Conservation (phyloP, 2,113 vertebrate species). For the Sylvietta virens region DNA sequence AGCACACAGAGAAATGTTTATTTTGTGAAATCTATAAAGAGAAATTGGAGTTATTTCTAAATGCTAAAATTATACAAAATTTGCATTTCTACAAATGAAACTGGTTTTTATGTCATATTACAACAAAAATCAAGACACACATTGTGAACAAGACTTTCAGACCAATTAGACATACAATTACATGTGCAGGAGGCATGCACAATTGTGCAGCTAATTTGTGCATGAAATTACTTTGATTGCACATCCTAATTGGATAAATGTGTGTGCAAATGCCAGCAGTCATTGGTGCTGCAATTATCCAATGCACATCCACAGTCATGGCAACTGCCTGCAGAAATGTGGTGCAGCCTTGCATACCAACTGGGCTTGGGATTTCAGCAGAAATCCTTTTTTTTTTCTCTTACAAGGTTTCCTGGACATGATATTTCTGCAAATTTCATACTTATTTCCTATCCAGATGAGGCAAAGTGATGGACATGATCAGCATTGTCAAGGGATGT, state of each 20-base stretch:
- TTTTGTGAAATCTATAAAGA: background rate
- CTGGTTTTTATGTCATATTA: background rate
- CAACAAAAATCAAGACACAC: slow-evolving; percentile 31
- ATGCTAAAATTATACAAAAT: background rate
- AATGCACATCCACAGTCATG: slow-evolving; percentile 7
- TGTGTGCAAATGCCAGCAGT: slow-evolving; percentile 59
- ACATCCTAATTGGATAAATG: slow-evolving; percentile 63
- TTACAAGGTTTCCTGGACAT: background rate
- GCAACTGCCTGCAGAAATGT: slow-evolving; percentile 32
- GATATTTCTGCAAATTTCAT: background rate
- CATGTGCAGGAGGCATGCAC: slow-evolving; percentile 44
- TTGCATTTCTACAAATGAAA: background rate
- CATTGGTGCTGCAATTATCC: slow-evolving; percentile 47
- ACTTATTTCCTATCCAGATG: background rate
- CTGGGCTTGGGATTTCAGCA: background rate
- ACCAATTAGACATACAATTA: slow-evolving; percentile 43
- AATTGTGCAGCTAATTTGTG: slow-evolving; percentile 64
- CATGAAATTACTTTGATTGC: slow-evolving; percentile 60
- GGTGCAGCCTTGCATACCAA: background rate
- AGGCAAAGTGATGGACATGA: background rate
- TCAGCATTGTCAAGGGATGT: background rate
- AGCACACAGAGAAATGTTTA: background rate
- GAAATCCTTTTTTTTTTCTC: background rate
- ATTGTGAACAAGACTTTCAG: slow-evolving; percentile 30
- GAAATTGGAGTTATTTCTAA: background rate